A percentile compares a stretch with the other conserved stretches of the same genome.
These are phyloP conservation scores for Aspidapion aeneum DNA, from an alignment of 2,888 invertebrate species.

Conservation along the genomic window DNA sequence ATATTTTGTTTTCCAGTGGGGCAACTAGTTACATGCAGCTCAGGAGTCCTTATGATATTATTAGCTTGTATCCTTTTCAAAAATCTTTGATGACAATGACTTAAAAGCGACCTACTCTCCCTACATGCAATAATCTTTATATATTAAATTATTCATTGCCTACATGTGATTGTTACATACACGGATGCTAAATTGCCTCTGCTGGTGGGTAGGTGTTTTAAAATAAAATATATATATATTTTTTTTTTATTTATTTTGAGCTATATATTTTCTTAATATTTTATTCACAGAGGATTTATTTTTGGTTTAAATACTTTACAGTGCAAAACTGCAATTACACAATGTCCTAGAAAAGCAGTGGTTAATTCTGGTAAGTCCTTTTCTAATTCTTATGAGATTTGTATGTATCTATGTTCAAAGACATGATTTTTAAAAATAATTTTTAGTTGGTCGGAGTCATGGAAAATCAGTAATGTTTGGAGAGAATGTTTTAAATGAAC, in stretches of 20 bases:
- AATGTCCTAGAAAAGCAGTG: conserved; percentile 57
- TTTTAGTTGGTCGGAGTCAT: conserved; percentile 49
- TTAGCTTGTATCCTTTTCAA: conserved; percentile 58
- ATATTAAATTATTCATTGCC: too few species aligned
- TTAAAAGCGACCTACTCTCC: too few species aligned
- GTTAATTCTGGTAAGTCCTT: conserved; percentile 58
- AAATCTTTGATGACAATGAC: neutral
- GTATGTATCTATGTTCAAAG: neutral
- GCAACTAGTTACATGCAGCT: conserved; percentile 56
- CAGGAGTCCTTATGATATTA: conserved; percentile 72
- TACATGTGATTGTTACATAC: too few species aligned
- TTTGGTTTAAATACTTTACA: conserved; percentile 69
- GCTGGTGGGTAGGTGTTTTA: too few species aligned
- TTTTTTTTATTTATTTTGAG: neutral
- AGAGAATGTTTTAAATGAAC: conserved; percentile 39
- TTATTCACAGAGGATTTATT: conserved; percentile 55
- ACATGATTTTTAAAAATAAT: neutral
- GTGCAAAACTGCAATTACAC: conserved; percentile 60
- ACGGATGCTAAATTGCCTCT: too few species aligned
- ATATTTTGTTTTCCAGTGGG: conserved; percentile 71
- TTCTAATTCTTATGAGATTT: neutral
- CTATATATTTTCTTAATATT: neutral
- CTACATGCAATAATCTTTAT: too few species aligned
- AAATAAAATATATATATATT: too few species aligned
- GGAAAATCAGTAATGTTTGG: conserved; percentile 54